Base-by-base conservation (phyloP, 2,113 vertebrate genomes). In the Petroica traversi region DNA sequence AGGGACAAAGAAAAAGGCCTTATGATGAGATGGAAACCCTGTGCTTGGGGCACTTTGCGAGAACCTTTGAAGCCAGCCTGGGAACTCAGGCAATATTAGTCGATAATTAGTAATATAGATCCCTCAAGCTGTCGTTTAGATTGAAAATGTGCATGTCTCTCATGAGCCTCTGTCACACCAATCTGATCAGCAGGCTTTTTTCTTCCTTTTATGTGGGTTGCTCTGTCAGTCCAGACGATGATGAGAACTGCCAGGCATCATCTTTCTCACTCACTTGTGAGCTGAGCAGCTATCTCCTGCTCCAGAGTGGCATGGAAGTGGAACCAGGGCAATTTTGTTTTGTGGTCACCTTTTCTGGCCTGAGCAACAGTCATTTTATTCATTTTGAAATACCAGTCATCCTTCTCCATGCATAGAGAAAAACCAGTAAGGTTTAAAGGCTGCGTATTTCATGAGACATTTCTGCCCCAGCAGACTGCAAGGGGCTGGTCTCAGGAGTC, bases 61-160 rank as follows among this genome's bases (percentile, higher is more conserved):
- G 92, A 79, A 75, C 62, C 97, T 97, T 97, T 97, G 96, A 97
- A 97, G 95, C 68, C 67, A 71, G 89, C 93, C 95, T 97, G 97
- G 95, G 97, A 97, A 96, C 95, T 83, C 88, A 6, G 67, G 66
- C 90, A 67, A 89, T 97, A 97, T 96, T 94, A 94, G 96, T 93
- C 16, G 29, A 96, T 97, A 95, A 95, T 96, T 97, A 96, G 94
- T 97, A 96, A 97, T 96, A 97, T 95, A 95, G 97, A 93, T 97
- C 94, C 96, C 89, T 94, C 93, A 72, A 95, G 90, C 92, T 96
- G 96, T 92, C 48, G 2, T 95, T 76, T 94, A 81, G 92, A 91
- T 94, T 96, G 95, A 88, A 95, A 96, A 94, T 91, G 88, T 93
- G 96, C 91, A 61, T 71, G 89, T 95, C 89, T 97, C 89, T 95